Percentiles rank a stretch among this genome's conserved stretches.
Evolutionary conservation across 2,797 vertebrate genomes (phyloP).

Genomic region (Halcyon leucocephala): DNA sequence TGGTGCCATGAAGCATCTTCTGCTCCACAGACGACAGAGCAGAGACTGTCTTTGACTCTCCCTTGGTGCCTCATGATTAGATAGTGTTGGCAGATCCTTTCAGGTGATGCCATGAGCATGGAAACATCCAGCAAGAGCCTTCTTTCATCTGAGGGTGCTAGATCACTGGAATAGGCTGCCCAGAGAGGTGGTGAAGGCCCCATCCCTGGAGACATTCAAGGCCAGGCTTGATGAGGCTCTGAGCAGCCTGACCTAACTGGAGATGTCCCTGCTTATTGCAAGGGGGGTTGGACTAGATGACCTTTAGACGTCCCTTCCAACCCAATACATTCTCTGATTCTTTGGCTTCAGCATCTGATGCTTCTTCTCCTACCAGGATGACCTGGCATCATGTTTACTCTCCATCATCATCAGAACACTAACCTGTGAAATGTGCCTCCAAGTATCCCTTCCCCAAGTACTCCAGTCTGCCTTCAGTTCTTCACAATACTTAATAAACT

Average conservation of each 20-base stretch:
- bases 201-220: no score
- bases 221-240: no score
- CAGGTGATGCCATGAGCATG: neutral
- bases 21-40: neutral
- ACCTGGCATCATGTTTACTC: neutral
- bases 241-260: no score
- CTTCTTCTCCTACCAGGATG: neutral
- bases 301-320: no score
- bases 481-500: neutral
- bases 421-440: neutral
- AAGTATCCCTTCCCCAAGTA: neutral
- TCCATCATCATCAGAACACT: neutral
- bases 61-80: rapidly evolving
- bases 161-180: no score
- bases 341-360: neutral
- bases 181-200: no score
- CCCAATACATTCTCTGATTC: no score
- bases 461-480: neutral
- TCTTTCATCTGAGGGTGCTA: no score
- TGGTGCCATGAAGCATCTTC: neutral
- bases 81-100: neutral
- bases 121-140: neutral
- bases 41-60: neutral
- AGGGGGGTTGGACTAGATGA: no score
- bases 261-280: no score